phyloP scores from a whole-genome alignment of 2,797 vertebrate species.

The Trachops cirrhosus region DNA sequence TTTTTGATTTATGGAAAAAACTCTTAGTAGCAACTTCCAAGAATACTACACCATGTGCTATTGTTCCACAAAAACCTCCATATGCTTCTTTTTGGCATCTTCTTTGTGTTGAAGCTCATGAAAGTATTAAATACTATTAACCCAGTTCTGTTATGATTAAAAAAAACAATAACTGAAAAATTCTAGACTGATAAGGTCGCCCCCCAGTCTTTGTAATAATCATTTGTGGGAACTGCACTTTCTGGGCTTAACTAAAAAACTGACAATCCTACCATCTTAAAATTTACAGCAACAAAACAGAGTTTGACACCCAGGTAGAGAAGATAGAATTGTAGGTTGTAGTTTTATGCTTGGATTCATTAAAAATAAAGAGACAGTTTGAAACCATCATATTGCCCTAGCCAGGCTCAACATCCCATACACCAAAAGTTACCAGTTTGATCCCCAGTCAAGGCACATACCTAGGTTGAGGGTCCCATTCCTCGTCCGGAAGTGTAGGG shows the following conservation, averaged over 20 bases:
- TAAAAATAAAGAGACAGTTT: background rate
- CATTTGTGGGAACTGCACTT: background rate
- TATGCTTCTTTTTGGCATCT: background rate
- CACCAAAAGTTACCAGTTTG: no score
- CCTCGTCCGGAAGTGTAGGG: no score
- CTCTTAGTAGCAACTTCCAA: background rate
- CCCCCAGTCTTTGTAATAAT: background rate
- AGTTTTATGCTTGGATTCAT: background rate
- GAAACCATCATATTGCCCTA: background rate
- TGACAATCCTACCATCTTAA: background rate
- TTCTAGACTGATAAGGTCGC: background rate
- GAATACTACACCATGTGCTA: background rate
- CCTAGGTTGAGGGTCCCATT: no score
- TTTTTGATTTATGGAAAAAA: background rate
- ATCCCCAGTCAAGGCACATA: no score
- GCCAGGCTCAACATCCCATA: no score
- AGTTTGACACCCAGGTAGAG: background rate
- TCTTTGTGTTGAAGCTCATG: background rate
- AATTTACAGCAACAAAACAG: background rate
- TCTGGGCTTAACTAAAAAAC: background rate
- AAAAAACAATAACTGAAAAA: background rate
- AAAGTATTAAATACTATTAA: background rate
- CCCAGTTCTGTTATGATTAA: background rate
- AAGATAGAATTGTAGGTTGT: background rate
- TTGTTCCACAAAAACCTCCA: background rate